Conservation (phyloP, 2,888 invertebrate species). For the Agrenia bidenticulata region DNA sequence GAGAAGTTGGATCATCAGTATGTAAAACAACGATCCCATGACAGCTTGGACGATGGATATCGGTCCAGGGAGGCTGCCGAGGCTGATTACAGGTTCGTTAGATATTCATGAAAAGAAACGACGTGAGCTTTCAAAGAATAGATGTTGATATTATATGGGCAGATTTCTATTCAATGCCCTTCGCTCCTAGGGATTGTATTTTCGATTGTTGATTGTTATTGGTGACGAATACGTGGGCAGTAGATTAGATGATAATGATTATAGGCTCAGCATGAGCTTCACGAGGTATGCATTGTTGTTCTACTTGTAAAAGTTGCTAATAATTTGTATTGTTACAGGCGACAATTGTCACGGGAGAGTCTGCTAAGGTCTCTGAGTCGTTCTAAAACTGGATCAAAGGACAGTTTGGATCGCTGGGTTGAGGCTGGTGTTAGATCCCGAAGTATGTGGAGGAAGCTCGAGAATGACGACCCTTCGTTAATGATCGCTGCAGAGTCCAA, state of each 20-base stretch:
- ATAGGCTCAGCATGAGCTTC: no score
- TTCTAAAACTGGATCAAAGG: slow-evolving; percentile 51
- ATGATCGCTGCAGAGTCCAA: neutral
- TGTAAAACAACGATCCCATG: slow-evolving; percentile 49
- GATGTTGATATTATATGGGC: no score
- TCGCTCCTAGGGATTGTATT: no score
- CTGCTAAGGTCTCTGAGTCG: slow-evolving; percentile 51
- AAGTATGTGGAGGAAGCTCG: slow-evolving; percentile 46
- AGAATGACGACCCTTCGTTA: slow-evolving; percentile 23
- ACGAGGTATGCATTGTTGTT: no score
- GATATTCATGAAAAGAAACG: no score
- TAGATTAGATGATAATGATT: no score
- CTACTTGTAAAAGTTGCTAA: no score
- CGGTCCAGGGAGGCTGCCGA: slow-evolving; percentile 52
- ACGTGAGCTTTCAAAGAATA: no score
- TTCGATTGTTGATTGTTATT: no score
- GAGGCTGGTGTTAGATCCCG: slow-evolving; percentile 51
- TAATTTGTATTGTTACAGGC: slow-evolving; percentile 31
- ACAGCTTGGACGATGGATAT: slow-evolving; percentile 52
- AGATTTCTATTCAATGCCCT: no score
- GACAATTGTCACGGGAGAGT: slow-evolving; percentile 52
- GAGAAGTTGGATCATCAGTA: slow-evolving; percentile 52
- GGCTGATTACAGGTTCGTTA: slow-evolving; percentile 49
- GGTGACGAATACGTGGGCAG: no score
- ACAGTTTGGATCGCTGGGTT: slow-evolving; percentile 53